A percentile compares a stretch with the other conserved stretches of the same genome.
These are phyloP conservation scores for Thera obeliscata DNA, from an alignment of 2,888 invertebrate species.

Conservation along the genomic window DNA sequence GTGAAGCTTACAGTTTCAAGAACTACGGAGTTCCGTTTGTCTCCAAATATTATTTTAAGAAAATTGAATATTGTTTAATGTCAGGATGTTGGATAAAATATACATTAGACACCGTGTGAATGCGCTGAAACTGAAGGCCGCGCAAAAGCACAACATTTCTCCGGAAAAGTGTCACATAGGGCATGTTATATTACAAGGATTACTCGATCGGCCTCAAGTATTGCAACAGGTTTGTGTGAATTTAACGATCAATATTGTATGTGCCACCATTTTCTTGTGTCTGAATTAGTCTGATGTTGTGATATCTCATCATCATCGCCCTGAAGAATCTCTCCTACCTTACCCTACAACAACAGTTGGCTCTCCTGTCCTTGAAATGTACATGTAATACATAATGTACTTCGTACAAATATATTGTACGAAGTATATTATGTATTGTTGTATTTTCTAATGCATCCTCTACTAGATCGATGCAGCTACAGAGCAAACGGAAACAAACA, in stretches of 20 bases:
- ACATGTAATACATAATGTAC: no score
- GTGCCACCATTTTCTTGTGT: no score
- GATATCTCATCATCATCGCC: no score
- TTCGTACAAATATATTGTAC: no score
- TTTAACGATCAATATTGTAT: not conserved
- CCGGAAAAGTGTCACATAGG: constrained; percentile 57
- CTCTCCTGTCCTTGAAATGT: no score
- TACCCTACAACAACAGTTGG: no score
- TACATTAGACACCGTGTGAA: constrained; percentile 46
- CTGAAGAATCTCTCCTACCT: no score
- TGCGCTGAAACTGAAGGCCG: constrained; percentile 50
- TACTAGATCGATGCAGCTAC: constrained; percentile 56
- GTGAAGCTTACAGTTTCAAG: constrained; percentile 6
- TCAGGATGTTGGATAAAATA: constrained; percentile 46
- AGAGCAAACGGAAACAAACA: constrained; percentile 50
- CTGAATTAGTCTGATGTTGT: no score
- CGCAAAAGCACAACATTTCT: constrained; percentile 47
- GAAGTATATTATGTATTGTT: not conserved
- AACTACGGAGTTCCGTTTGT: not conserved
- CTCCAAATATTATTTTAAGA: not conserved
- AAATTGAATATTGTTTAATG: not conserved
- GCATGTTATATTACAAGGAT: constrained; percentile 54
- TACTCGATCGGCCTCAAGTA: constrained; percentile 49
- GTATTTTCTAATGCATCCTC: not conserved
- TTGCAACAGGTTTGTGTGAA: constrained; percentile 50